These are phyloP conservation scores for Cephus runcator DNA, from an alignment of 2,888 invertebrate genomes.

Conservation along the genomic window DNA sequence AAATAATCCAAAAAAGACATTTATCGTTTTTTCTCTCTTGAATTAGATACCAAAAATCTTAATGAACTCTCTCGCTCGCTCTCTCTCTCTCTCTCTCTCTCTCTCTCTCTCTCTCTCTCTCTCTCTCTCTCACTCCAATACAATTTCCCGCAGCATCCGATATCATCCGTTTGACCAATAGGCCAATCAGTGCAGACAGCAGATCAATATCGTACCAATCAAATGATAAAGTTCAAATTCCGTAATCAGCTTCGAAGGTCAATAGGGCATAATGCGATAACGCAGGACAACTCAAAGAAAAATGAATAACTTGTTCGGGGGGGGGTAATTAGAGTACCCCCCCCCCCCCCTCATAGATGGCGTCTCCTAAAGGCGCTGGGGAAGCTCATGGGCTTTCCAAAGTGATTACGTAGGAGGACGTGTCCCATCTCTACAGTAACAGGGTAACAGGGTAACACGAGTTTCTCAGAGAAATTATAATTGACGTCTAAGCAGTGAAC, in stretches of 20 bases:
- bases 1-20: background rate
- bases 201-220: background rate
- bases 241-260: background rate
- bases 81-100: background rate
- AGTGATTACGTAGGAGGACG: constrained; percentile 31
- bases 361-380: constrained; percentile 21
- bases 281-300: background rate
- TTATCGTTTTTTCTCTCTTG: background rate
- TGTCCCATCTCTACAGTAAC: constrained; percentile 22
- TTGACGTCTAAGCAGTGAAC: background rate
- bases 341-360: constrained; percentile 12
- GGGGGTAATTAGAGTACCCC: background rate
- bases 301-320: background rate
- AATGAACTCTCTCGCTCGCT: background rate
- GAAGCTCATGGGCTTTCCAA: constrained; percentile 29
- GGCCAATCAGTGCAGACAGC: background rate
- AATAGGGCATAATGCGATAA: background rate
- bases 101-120: background rate
- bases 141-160: background rate
- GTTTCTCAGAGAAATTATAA: constrained; percentile 7
- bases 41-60: background rate
- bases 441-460: constrained; percentile 21
- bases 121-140: background rate
- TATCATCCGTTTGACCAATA: background rate
- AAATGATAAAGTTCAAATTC: background rate